These are phyloP conservation scores for Malacoctenus gilli DNA, from an alignment of 2,797 vertebrate genomes.

Conservation along the genomic window DNA sequence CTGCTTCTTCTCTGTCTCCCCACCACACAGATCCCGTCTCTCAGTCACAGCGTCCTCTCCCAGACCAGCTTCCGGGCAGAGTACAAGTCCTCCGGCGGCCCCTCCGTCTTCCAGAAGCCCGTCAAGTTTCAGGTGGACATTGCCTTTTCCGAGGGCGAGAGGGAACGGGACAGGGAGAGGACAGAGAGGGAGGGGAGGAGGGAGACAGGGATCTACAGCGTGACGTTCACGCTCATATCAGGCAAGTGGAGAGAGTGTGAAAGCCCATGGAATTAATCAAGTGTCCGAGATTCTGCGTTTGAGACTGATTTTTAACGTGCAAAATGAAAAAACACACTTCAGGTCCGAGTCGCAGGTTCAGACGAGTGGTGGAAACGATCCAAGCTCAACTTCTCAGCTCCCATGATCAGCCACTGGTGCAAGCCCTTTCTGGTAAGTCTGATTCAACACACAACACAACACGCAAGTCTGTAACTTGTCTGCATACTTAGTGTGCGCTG, in stretches of 20 bases:
- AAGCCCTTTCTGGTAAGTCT: conserved; percentile 88
- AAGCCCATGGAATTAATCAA: neutral
- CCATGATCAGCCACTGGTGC: conserved; percentile 91
- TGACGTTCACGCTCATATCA: conserved; percentile 94
- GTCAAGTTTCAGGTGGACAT: conserved; percentile 94
- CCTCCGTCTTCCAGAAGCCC: conserved; percentile 93
- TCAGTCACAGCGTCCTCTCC: conserved; percentile 92
- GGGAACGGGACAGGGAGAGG: conserved; percentile 76
- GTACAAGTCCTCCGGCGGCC: conserved; percentile 90
- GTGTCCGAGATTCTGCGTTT: neutral
- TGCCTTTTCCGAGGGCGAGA: conserved; percentile 88
- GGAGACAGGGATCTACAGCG: conserved; percentile 91
- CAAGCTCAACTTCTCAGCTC: conserved; percentile 93
- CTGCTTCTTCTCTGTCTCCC: conserved; percentile 78
- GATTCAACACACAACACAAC: conserved; percentile 17
- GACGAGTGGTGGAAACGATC: conserved; percentile 93
- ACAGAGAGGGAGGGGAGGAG: conserved; percentile 80
- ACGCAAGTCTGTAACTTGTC: neutral
- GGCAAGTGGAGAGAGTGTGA: conserved; percentile 68
- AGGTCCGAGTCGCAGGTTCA: conserved; percentile 95
- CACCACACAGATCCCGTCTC: conserved; percentile 86
- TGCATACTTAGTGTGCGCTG: too few species aligned
- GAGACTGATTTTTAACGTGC: neutral
- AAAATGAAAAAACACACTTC: conserved; percentile 23
- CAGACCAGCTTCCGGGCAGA: conserved; percentile 94